Conservation (phyloP, 2,888 invertebrate species). For the Mongoloraphidia duomilia region DNA sequence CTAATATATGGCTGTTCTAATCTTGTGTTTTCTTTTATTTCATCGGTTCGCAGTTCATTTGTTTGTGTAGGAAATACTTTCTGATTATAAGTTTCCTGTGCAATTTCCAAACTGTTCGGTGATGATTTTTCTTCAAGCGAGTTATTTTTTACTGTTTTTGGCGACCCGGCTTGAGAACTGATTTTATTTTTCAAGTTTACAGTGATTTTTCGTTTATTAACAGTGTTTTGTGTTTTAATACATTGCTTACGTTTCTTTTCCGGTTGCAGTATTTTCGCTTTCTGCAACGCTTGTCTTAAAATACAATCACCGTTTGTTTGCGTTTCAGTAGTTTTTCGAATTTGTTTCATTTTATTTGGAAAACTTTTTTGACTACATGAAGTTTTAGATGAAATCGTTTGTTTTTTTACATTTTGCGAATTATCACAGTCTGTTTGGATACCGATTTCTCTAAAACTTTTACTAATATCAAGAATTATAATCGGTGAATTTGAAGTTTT, state of each 20-base stretch:
- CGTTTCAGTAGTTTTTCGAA: slow-evolving; percentile 24
- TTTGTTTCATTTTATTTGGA: too few species aligned
- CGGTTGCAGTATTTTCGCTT: slow-evolving; percentile 14
- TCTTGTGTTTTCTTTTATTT: not conserved
- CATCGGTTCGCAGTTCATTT: not conserved
- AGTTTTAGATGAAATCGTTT: not conserved
- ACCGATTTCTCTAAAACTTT: not conserved
- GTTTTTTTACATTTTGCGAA: slow-evolving; percentile 4
- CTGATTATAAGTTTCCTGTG: not conserved
- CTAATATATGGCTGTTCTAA: slow-evolving; percentile 10
- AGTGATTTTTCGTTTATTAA: slow-evolving; percentile 19
- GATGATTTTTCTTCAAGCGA: not conserved
- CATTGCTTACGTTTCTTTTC: slow-evolving; percentile 14
- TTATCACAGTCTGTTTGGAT: not conserved
- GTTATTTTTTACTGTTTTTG: not conserved
- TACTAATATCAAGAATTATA: too few species aligned
- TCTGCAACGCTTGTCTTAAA: slow-evolving; percentile 16
- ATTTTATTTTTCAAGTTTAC: slow-evolving; percentile 21
- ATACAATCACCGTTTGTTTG: slow-evolving; percentile 28
- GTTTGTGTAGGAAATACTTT: not conserved
- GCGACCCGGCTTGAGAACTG: slow-evolving; percentile 16
- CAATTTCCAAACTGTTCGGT: not conserved
- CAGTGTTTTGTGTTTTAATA: slow-evolving; percentile 14
- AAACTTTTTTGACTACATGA: too few species aligned
- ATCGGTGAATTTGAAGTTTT: not conserved